Conservation (phyloP, 2,797 vertebrate genomes). For the Podarcis siculus region DNA sequence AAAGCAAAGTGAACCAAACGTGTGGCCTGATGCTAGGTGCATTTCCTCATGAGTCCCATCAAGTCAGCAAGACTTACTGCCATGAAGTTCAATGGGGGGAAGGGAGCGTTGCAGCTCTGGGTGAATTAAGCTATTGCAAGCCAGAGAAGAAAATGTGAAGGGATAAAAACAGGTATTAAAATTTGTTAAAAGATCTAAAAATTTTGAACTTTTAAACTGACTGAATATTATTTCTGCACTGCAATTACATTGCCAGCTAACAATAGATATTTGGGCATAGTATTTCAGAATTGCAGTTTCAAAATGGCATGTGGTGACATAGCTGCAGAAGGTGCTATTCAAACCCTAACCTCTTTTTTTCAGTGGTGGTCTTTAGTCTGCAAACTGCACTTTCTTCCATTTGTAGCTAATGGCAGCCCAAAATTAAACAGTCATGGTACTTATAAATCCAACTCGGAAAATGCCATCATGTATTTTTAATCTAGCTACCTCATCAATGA, state of each 20-base stretch:
- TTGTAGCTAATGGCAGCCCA: slow-evolving; percentile 67
- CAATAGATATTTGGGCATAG: slow-evolving; percentile 8
- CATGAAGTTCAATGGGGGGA: background rate
- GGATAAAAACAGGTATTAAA: background rate
- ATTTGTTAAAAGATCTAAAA: slow-evolving; percentile 17
- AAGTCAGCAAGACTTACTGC: background rate
- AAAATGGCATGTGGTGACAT: slow-evolving; percentile 37
- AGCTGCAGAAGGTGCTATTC: background rate
- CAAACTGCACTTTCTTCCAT: slow-evolving; percentile 48
- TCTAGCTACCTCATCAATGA: slow-evolving; percentile 69
- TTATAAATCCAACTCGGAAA: slow-evolving; percentile 71
- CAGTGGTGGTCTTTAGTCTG: slow-evolving; percentile 40
- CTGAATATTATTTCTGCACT: slow-evolving; percentile 12
- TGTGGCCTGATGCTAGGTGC: background rate
- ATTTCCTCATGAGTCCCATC: background rate
- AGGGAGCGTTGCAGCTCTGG: background rate
- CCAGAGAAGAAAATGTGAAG: background rate
- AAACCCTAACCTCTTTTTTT: slow-evolving; percentile 38
- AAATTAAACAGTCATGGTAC: slow-evolving; percentile 52
- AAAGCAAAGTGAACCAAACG: background rate
- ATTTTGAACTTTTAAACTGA: slow-evolving; percentile 1
- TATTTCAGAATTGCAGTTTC: slow-evolving; percentile 27
- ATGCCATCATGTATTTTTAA: slow-evolving; percentile 81
- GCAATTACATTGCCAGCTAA: slow-evolving; percentile 23
- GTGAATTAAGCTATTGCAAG: background rate